Conservation (phyloP, 1,140 invertebrate genomes). For the Neodiprion pinetum region DNA sequence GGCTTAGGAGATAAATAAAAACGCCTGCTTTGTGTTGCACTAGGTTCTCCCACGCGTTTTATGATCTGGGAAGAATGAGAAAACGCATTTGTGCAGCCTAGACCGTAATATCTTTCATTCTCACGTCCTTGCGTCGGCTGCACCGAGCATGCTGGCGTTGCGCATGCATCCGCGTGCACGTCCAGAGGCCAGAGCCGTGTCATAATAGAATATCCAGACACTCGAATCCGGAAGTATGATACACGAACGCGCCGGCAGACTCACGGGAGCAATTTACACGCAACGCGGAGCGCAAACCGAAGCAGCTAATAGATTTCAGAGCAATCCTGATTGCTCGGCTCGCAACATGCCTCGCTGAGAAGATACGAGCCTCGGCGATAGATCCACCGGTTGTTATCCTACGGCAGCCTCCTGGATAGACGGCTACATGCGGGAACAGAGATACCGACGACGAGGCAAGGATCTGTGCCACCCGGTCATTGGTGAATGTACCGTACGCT, state of each 20-base stretch:
- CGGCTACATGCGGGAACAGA: slow-evolving; percentile 25
- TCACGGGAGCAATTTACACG: too few species aligned
- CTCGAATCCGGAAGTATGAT: too few species aligned
- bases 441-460: slow-evolving; percentile 41
- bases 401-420: background rate
- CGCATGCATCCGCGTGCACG: too few species aligned
- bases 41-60: background rate
- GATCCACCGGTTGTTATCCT: background rate
- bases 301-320: background rate
- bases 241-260: too few species aligned
- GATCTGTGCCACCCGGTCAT: slow-evolving; percentile 62
- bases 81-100: background rate
- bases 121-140: background rate
- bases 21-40: background rate
- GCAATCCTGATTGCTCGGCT: background rate
- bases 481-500: slow-evolving; percentile 57
- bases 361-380: background rate
- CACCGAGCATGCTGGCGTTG: too few species aligned
- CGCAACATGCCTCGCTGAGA: too few species aligned
- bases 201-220: too few species aligned
- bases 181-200: too few species aligned
- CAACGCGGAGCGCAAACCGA: too few species aligned
- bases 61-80: background rate
- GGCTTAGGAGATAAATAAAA: background rate
- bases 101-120: background rate